A percentile compares a stretch with the other conserved stretches of the same genome.
Evolutionary conservation across 2,113 vertebrate genomes (phyloP).

Genomic region (Zosterops lateralis): DNA sequence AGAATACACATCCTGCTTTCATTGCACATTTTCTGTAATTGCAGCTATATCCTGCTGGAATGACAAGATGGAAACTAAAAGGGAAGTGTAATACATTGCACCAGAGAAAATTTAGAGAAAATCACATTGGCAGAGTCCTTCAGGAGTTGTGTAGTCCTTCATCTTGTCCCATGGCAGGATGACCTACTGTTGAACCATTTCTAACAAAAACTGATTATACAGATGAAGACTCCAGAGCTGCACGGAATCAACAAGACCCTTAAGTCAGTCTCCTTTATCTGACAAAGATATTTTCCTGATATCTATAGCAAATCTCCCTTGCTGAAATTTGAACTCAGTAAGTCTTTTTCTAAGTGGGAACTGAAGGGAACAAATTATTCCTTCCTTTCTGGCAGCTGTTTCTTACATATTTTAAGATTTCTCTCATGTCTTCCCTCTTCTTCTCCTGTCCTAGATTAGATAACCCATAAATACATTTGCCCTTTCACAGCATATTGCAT

Average conservation of each 20-base stretch:
- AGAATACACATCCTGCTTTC: not conserved
- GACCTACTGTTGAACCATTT: not conserved
- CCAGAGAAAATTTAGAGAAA: not conserved
- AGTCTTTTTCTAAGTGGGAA: not conserved
- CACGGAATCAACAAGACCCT: not conserved
- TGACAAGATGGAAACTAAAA: not conserved
- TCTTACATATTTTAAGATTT: conserved; percentile 1
- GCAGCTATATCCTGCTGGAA: not conserved
- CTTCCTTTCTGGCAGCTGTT: not conserved
- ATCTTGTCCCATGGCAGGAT: not conserved
- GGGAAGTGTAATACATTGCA: not conserved
- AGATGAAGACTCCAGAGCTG: not conserved
- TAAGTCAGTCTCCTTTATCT: not conserved
- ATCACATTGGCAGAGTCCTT: not conserved
- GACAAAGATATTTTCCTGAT: not conserved
- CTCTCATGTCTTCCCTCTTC: not conserved
- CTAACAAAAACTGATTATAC: not conserved
- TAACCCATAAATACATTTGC: not conserved
- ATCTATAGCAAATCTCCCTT: not conserved
- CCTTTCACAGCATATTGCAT: not conserved
- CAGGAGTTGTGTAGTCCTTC: not conserved
- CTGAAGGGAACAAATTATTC: not conserved
- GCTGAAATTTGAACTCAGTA: conserved; percentile 1
- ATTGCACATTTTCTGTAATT: not conserved
- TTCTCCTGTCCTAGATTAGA: not conserved